Evolutionary conservation across 2,888 invertebrate genomes (phyloP), one percentile per base, ranked within the genome.

Genomic region (Ophioninae sp.): DNA sequence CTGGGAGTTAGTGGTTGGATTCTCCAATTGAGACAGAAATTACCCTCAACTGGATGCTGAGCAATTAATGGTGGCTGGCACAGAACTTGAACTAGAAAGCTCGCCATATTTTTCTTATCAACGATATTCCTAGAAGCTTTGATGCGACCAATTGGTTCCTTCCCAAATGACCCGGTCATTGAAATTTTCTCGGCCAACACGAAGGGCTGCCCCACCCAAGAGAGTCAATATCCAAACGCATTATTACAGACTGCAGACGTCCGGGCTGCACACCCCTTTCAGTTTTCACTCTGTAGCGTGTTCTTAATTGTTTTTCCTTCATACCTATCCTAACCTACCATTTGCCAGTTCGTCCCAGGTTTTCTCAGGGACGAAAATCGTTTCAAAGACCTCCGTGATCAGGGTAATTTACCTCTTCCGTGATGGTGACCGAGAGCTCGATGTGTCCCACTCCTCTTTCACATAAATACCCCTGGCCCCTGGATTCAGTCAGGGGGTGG

Each of bases 271-370:
- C 79, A 75, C 73, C 80, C 67, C 72, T 83, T 77, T 56, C 68
- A 39, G 76, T 51, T 83, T 83, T 80, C 83, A 80, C 80, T 80
- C 77, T 69, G 73, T 69, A 6, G 68, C 64, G 67, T 59, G 76
- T 68, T 39, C 69, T 63, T 77, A 76, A 76, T 44, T 67, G 41
- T 44, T 77, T 51, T 68, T 30, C 61, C 30, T 61, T 37, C 13
- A 17, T 51, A 17, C 51, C 13, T 13, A 17, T 13, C 51, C 51
- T 51, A 10, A 51, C 51, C 51, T 51, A 51, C 51, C 13, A 51
- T 51, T 51, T 51, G 51, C 51, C 13, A 17, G 51, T 17, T 51
- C 51, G 17, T 13, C 51, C 51, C 17, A 51, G 5, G 13, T 51
- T 51, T 51, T 51, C 13, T 51, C 51, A 51, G 17, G 51, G 3